These are phyloP conservation scores for Dipodomys spectabilis DNA, from an alignment of 2,113 vertebrate genomes.

Conservation along the genomic window DNA sequence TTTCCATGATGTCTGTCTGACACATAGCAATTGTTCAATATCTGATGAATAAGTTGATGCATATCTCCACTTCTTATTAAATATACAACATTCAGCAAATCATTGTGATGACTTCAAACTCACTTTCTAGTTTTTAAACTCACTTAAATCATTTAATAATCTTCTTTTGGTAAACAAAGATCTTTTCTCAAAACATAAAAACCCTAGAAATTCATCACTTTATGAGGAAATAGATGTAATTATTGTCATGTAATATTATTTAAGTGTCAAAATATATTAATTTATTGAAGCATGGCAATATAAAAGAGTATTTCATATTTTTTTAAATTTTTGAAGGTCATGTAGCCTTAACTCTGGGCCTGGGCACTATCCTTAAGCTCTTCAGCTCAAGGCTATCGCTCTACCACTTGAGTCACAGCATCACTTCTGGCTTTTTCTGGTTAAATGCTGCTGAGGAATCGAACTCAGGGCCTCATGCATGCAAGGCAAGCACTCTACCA, in stretches of 20 bases:
- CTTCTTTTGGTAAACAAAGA: constrained; percentile 52
- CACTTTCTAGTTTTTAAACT: neutral
- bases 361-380: too few species aligned
- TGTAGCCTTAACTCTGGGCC: too few species aligned
- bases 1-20: neutral
- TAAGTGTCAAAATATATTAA: constrained; percentile 63
- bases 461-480: too few species aligned
- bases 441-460: too few species aligned
- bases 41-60: neutral
- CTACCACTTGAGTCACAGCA: too few species aligned
- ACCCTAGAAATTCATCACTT: constrained; percentile 33
- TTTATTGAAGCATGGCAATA: constrained; percentile 56
- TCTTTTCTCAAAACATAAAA: constrained; percentile 62
- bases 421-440: too few species aligned
- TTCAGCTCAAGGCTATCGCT: too few species aligned
- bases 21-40: neutral
- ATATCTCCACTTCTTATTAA: neutral
- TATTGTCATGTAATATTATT: constrained; percentile 62
- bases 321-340: too few species aligned
- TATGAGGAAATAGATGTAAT: constrained; percentile 51
- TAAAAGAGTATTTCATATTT: neutral
- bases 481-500: too few species aligned
- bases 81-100: neutral
- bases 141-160: constrained; percentile 24
- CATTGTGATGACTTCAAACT: constrained; percentile 5